Base-by-base conservation (phyloP, 2,888 invertebrate species). In the Pterostichus madidus region DNA sequence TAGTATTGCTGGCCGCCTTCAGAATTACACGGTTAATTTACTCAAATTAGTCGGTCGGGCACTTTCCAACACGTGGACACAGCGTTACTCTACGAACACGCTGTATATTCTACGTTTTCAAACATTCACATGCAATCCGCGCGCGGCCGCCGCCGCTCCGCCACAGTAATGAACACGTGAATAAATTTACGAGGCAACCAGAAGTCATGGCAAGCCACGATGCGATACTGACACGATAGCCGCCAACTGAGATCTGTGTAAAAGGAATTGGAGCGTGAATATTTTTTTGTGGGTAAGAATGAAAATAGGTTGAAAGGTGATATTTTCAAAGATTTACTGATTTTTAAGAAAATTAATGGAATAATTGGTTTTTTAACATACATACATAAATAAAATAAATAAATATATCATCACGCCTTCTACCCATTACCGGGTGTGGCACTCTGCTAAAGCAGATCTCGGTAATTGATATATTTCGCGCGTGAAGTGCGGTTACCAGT, bases 21-120 rank as follows among this genome's bases (percentile, higher is more conserved):
- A 31, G 52, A 79, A 64, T 79, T 79, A 68, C 68, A 79, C 61
- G 79, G 79, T 79, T 79, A 79, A 79, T 79, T 79, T 79, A 79
- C 49, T 68, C 79, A 64, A 46, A 79, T 79, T 79, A 79, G 32
- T 32, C 79, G 79, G 49, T 79, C 52, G 32, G 52, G 49, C 79
- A 79, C 79, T 79, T 79, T 49, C 31, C 31, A 59, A 64, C 79
- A 78, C 61, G 78, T 78, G 78, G 44, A 24, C 76, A 56, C 39
- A 8, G 39, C 39, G 5, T 8, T 39, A 5, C 39, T 5, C 13
- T 11, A 76, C 76, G 46, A 76, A 31, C 10, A 76, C 49, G 13
- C 32, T 59, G 17, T 71, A 32, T 52, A 13, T 76, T 53, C 53
- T 71, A 32, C 46, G 35, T 76, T 53, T 76, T 76, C 53, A 53